Evolutionary conservation across 2,113 vertebrate species (phyloP), one percentile per base, ranked within the genome.

Genomic region (Nannospalax galili): DNA sequence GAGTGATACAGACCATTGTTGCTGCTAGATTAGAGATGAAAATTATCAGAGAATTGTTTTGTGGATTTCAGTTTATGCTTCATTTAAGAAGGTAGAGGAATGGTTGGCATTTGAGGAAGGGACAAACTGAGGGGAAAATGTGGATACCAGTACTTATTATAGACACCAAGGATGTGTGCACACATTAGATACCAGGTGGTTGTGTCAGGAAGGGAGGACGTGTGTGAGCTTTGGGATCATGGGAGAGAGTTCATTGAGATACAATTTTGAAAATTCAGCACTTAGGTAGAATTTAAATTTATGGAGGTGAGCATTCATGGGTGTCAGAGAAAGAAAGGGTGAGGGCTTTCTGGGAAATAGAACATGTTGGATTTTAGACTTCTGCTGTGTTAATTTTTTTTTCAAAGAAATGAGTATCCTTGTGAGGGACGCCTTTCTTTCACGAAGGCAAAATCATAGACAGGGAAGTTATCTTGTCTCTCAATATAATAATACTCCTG

Each of bases 301-400:
- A 15, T 6, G 5, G 20, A 35, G 12, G 22, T 62, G 48, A 62
- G 17, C 17, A 58, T 11, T 45, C 3, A 45, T 35, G 56, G 32
- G 37, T 30, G 37, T 19, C 20, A 58, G 79, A 56, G n/a, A n/a
- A n/a, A n/a, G n/a, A n/a, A n/a, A n/a, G n/a, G n/a, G n/a, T n/a
- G n/a, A n/a, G n/a, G 9, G 16, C 30, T 42, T 70, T 67, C 30
- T n/a, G n/a, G 32, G 24, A 32, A 30, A 40, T 26, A 30, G 7
- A 3, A 4, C 7, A 24, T 35, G 20, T 60, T 28, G 65, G 40
- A 70, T 28, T 2, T 14, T 42, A 4, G 4, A 0, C 4, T 1
- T 80, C 78, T 81, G 7, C 10, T 52, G 32, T 8, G 15, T 15
- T 67, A 73, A 58, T 91, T 73, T 48, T 19, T n/a, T 42, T 42